These are phyloP conservation scores for Pasiphila rectangulata DNA, from an alignment of 2,888 invertebrate genomes.

Conservation along the genomic window DNA sequence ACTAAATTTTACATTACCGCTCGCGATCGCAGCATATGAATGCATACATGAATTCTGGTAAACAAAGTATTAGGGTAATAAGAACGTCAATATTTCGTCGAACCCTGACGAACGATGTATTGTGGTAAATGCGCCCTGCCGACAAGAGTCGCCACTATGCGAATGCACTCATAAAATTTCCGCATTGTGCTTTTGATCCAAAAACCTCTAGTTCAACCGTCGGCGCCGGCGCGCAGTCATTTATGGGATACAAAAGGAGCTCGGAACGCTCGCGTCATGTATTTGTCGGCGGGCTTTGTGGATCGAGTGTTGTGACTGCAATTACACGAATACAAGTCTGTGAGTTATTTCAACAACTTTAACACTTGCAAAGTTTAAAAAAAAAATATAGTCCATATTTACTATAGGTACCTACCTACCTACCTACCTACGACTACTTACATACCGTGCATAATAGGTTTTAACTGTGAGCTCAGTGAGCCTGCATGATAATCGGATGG, in stretches of 20 bases:
- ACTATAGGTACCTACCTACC: too few relatives aligned
- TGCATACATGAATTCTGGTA: constrained; percentile 35
- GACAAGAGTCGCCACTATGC: constrained; percentile 51
- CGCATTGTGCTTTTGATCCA: constrained; percentile 65
- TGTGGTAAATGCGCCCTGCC: constrained; percentile 47
- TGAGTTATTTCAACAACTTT: constrained; percentile 20
- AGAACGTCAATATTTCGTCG: constrained; percentile 56
- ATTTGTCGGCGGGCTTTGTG: constrained; percentile 41
- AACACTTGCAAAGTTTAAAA: constrained; percentile 5
- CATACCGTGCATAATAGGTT: too few relatives aligned
- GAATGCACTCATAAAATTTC: constrained; percentile 68
- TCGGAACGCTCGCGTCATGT: constrained; percentile 32
- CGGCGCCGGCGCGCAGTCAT: constrained; percentile 36
- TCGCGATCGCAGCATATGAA: constrained; percentile 27
- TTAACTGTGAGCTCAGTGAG: too few relatives aligned
- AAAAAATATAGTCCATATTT: too few relatives aligned
- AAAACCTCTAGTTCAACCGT: constrained; percentile 46
- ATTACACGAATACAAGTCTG: constrained; percentile 14
- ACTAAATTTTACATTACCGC: constrained; percentile 24
- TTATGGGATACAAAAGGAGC: constrained; percentile 53
- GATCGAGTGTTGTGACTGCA: constrained; percentile 25
- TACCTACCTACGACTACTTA: too few relatives aligned
- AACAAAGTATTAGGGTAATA: constrained; percentile 33
- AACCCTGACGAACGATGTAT: constrained; percentile 73
- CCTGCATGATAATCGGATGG: background rate